A percentile compares a stretch with the other conserved stretches of the same genome.
Evolutionary conservation across 2,113 vertebrate species (phyloP).

Genomic region (Chlorocebus sabaeus): DNA sequence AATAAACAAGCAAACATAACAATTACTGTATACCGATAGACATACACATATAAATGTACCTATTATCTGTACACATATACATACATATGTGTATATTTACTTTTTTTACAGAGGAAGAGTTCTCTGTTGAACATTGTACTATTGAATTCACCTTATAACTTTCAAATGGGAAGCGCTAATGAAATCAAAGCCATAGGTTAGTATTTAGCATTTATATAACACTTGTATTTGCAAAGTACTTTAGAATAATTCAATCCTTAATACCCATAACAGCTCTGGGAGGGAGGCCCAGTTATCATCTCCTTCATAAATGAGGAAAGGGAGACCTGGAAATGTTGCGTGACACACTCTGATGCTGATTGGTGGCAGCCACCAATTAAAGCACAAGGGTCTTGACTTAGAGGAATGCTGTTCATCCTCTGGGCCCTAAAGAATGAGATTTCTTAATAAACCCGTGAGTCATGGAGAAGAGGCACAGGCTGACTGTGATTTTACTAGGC

Average conservation of each 20-base stretch:
- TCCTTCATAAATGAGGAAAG: constrained; percentile 42
- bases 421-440: constrained; percentile 45
- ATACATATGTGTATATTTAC: background rate
- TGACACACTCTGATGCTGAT: background rate
- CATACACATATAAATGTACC: background rate
- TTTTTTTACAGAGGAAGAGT: background rate
- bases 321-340: background rate
- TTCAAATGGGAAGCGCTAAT: constrained; percentile 58
- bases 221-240: constrained; percentile 52
- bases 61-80: background rate
- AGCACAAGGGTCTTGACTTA: constrained; percentile 22
- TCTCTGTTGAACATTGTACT: background rate
- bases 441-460: constrained; percentile 72
- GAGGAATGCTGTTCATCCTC: constrained; percentile 10
- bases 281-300: background rate
- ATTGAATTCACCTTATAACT: constrained; percentile 1
- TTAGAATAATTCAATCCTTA: constrained; percentile 59
- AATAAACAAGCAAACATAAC: background rate
- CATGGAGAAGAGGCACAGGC: constrained; percentile 57
- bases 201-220: constrained; percentile 56
- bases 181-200: constrained; percentile 62
- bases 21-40: background rate
- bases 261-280: constrained; percentile 24
- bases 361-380: constrained; percentile 16
- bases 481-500: constrained; percentile 75